Evolutionary conservation across 2,797 vertebrate species (phyloP).

Genomic region (Phataginus tetradactyla): DNA sequence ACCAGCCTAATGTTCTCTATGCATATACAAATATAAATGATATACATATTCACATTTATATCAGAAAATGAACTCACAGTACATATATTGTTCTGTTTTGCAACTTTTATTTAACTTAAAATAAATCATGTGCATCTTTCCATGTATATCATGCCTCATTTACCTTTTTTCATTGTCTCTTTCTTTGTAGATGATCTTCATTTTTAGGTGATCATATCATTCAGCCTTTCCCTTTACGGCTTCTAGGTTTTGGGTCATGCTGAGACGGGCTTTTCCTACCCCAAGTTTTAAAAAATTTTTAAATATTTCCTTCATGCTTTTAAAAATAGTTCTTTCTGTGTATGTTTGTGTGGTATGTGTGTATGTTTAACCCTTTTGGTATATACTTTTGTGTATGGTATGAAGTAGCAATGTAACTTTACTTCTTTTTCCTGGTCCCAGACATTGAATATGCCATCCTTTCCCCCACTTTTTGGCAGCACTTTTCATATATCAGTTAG

Average conservation of each 20-base stretch:
- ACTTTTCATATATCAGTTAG: slow-evolving; percentile 38
- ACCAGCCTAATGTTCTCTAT: background rate
- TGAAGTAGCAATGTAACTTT: slow-evolving; percentile 27
- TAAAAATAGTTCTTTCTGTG: background rate
- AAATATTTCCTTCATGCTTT: slow-evolving; percentile 53
- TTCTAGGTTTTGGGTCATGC: slow-evolving; percentile 21
- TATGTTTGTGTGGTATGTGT: background rate
- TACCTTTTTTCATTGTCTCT: background rate
- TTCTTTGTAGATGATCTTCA: slow-evolving; percentile 14
- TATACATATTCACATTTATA: background rate
- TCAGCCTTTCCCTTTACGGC: background rate
- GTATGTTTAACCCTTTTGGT: background rate
- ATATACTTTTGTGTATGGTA: slow-evolving; percentile 7
- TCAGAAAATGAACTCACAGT: background rate
- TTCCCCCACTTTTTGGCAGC: slow-evolving; percentile 20
- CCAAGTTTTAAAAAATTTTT: background rate
- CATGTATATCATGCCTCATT: background rate
- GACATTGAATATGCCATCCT: background rate
- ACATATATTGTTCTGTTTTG: slow-evolving; percentile 21
- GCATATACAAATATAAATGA: background rate
- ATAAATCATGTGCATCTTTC: background rate
- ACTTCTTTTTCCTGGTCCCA: background rate
- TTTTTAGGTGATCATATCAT: background rate
- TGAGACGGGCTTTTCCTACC: background rate
- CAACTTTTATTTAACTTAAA: slow-evolving; percentile 5